Evolutionary conservation across 2,888 invertebrate genomes (phyloP), one percentile per base, ranked within the genome.

Genomic region (Chloromyia formosa): DNA sequence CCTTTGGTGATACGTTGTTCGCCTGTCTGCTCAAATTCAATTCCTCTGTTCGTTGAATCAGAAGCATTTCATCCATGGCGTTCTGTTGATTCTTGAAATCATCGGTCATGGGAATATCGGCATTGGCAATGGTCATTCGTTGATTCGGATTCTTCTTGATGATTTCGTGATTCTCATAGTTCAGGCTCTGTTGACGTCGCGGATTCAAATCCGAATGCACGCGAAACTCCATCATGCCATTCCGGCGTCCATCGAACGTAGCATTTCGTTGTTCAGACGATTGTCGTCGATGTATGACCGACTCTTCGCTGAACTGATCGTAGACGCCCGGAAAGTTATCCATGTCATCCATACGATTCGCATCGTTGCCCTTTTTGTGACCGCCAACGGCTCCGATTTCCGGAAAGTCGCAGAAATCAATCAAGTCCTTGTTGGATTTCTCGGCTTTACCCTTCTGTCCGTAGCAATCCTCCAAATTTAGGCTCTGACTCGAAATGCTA

Each of bases 151-250:
- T 40, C 56, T 79, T 79, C 61, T 80, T 78, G 4, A 82, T 79
- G 14, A 85, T 84, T 77, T 85, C 84, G 73, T 85, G 85, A 73
- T 86, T 85, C 77, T 84, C 84, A 73, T 85, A 85, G 77, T 84
- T 84, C 12, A 85, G 75, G 68, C 84, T 84, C 78, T 84, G 85
- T 75, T 84, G 84, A 5, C 83, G 82, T 1, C 84, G 81, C 42
- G 1, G 78, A 62, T 53, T 61, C 12, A 14, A 20, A 12, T 49
- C 73, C 5, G 45, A 20, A 12, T 40, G 40, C 4, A 75, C 22
- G 58, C 68, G 77, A 62, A 77, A 77, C 9, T 78, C 77, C 77
- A 83, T 78, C 1, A 86, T 86, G 23, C 86, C 86, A 77, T 86
- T 85, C n/a, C 86, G 81, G 0, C 86, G 79, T 0, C 86, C 86